Percentiles rank a stretch among this genome's conserved stretches.
Evolutionary conservation across 2,113 vertebrate genomes (phyloP).

Genomic region (Steatornis caripensis): DNA sequence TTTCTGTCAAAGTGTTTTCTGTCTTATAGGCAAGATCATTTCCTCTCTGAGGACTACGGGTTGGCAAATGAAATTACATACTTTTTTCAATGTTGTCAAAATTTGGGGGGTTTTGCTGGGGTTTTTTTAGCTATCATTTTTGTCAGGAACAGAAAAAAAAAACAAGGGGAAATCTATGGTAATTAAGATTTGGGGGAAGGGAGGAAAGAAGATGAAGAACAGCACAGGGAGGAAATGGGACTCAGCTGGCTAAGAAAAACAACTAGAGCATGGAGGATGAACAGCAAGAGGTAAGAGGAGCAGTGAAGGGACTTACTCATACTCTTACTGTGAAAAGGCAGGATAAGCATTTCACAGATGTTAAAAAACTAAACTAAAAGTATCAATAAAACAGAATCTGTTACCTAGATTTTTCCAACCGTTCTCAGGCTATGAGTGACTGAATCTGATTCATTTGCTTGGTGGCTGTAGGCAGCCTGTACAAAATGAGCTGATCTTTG

Average conservation of each 20-base stretch:
- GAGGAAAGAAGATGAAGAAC: background rate
- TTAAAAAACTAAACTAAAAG: background rate
- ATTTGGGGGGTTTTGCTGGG: background rate
- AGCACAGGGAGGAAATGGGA: background rate
- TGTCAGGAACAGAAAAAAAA: background rate
- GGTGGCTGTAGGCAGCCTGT: background rate
- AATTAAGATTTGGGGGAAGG: background rate
- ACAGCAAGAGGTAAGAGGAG: background rate
- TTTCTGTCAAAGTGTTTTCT: background rate
- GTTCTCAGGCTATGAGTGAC: background rate
- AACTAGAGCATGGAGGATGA: background rate
- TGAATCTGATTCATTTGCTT: background rate
- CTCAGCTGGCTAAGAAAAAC: background rate
- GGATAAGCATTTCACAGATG: background rate
- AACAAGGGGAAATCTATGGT: background rate
- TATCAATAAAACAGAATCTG: background rate
- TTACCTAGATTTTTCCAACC: background rate
- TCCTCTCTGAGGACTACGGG: background rate
- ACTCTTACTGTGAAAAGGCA: background rate
- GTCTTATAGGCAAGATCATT: background rate
- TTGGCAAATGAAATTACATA: background rate
- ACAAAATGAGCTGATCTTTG: background rate
- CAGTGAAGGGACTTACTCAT: background rate
- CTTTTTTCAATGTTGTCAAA: background rate
- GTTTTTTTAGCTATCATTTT: background rate